Evolutionary conservation across 2,888 invertebrate species (phyloP).

Genomic region (Eupelmus urozonus): DNA sequence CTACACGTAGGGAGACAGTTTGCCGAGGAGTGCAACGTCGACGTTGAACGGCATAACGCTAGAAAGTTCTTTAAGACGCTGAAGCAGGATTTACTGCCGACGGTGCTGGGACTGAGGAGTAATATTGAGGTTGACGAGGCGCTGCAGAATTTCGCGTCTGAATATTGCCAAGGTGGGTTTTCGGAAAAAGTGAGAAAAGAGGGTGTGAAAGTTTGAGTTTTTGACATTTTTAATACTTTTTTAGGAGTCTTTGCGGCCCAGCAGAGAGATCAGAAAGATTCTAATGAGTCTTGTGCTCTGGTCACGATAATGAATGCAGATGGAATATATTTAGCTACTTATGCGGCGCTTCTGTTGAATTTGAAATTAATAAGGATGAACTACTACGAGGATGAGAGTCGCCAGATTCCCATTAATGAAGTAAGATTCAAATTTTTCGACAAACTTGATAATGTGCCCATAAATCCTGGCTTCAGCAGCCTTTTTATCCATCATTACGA

Average conservation of each 20-base stretch:
- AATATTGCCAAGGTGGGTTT: slow-evolving; percentile 92
- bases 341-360: slow-evolving; percentile 89
- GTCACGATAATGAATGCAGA: slow-evolving; percentile 94
- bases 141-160: slow-evolving; percentile 93
- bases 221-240: not conserved
- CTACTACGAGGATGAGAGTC: slow-evolving; percentile 82
- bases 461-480: no score
- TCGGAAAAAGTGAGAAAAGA: no score
- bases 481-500: no score
- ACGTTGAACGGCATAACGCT: slow-evolving; percentile 92
- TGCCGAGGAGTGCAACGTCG: slow-evolving; percentile 84
- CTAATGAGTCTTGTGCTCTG: slow-evolving; percentile 78
- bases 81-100: slow-evolving; percentile 86
- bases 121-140: slow-evolving; percentile 94
- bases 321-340: slow-evolving; percentile 94
- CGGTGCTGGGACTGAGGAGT: slow-evolving; percentile 85
- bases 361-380: slow-evolving; percentile 87
- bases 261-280: slow-evolving; percentile 71
- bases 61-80: slow-evolving; percentile 89
- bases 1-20: slow-evolving; percentile 78
- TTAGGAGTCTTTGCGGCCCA: slow-evolving; percentile 72
- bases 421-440: slow-evolving; percentile 79
- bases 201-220: no score
- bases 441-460: not conserved
- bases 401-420: slow-evolving; percentile 78